phyloP scores from a whole-genome alignment of 2,888 invertebrate genomes.

The Chelonus formosanus region DNA sequence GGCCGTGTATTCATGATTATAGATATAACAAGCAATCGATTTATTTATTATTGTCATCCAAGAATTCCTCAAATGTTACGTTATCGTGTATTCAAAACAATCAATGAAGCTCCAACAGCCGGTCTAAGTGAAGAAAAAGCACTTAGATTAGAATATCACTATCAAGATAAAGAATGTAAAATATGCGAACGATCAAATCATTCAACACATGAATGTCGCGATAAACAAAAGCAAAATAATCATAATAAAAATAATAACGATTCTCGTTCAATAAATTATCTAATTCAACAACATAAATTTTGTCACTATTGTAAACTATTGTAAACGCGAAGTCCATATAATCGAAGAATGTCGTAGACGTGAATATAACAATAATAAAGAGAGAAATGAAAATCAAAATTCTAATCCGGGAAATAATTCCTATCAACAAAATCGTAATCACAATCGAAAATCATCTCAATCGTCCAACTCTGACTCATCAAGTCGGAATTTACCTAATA shows the following conservation, averaged over 20 bases:
- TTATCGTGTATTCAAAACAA: slow-evolving; percentile 8
- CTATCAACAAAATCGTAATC: neutral
- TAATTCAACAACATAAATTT: neutral
- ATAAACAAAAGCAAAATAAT: neutral
- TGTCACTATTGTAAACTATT: slow-evolving; percentile 28
- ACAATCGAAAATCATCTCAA: neutral
- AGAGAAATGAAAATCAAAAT: slow-evolving; percentile 13
- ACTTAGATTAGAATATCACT: slow-evolving; percentile 13
- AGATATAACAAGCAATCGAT: slow-evolving; percentile 3
- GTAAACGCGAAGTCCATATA: slow-evolving; percentile 19
- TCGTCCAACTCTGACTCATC: neutral
- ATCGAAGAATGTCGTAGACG: slow-evolving; percentile 21
- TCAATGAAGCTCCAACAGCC: slow-evolving; percentile 22
- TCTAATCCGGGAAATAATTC: neutral
- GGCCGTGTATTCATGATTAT: too few species aligned
- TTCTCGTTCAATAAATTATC: neutral
- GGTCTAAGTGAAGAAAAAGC: slow-evolving; percentile 27
- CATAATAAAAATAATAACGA: neutral
- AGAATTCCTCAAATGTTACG: slow-evolving; percentile 16
- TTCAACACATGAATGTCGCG: neutral
- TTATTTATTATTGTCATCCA: slow-evolving; percentile 10
- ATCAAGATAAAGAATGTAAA: too few species aligned
- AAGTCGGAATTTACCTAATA: too few species aligned
- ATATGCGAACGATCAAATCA: neutral
- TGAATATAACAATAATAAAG: slow-evolving; percentile 6